phyloP scores from a whole-genome alignment of 2,888 invertebrate species.

The Sisyra terminalis region DNA sequence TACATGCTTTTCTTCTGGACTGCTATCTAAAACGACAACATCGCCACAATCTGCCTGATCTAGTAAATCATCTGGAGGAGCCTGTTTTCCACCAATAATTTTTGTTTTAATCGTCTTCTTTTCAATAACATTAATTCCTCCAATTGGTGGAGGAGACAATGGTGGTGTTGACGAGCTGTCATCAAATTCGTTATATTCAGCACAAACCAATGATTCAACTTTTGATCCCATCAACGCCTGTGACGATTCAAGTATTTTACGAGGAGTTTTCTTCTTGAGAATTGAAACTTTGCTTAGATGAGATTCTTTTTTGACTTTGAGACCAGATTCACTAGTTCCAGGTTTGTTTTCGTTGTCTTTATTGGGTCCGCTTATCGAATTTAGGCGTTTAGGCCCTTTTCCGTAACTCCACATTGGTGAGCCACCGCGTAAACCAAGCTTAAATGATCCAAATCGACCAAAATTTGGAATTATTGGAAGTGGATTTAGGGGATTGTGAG shows the following conservation, averaged over 20 bases:
- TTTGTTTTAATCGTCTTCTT: slow-evolving; percentile 3
- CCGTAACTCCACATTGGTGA: slow-evolving; percentile 44
- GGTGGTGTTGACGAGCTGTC: slow-evolving; percentile 39
- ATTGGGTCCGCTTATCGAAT: slow-evolving; percentile 18
- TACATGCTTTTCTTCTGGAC: slow-evolving; percentile 29
- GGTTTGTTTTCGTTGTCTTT: slow-evolving; percentile 14
- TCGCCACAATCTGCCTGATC: slow-evolving; percentile 9
- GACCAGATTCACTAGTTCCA: slow-evolving; percentile 11
- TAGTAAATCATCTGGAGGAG: neutral
- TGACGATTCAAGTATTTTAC: slow-evolving; percentile 20
- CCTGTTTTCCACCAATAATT: slow-evolving; percentile 2
- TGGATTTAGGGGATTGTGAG: slow-evolving; percentile 36
- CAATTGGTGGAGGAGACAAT: slow-evolving; percentile 28
- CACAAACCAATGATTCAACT: slow-evolving; percentile 34
- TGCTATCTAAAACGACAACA: slow-evolving; percentile 19
- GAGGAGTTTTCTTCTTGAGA: slow-evolving; percentile 32
- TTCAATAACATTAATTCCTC: slow-evolving; percentile 4
- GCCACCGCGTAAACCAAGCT: slow-evolving; percentile 45
- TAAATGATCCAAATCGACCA: slow-evolving; percentile 38
- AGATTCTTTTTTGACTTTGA: slow-evolving; percentile 27
- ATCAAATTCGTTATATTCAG: slow-evolving; percentile 42
- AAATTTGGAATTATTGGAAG: slow-evolving; percentile 39
- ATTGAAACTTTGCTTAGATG: slow-evolving; percentile 38
- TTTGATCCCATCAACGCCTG: slow-evolving; percentile 24
- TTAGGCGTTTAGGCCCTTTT: slow-evolving; percentile 25